Conservation (phyloP, 2,113 vertebrate species). For the Anguilla rostrata region DNA sequence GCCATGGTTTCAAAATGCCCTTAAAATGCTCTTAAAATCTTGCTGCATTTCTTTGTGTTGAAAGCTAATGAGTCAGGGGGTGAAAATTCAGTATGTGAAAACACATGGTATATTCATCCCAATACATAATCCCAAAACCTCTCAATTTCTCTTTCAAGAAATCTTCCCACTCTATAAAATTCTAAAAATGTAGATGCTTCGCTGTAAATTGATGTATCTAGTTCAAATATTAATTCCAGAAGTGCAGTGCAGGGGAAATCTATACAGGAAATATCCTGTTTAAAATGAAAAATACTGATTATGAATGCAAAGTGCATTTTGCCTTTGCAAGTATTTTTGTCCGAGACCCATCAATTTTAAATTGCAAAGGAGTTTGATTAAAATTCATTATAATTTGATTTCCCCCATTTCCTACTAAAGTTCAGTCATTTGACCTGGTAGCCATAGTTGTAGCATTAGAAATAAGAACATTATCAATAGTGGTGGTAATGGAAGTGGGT, state of each 20-base stretch:
- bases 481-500: not conserved
- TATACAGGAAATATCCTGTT: constrained; percentile 38
- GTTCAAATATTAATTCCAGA: constrained; percentile 39
- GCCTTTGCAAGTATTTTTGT: no score
- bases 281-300: constrained; percentile 31
- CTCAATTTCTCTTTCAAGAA: not conserved
- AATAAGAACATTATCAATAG: not conserved
- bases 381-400: not conserved
- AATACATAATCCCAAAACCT: not conserved
- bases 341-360: not conserved
- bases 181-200: constrained; percentile 11
- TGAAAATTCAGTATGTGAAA: not conserved
- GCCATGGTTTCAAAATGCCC: no score
- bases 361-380: not conserved
- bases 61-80: not conserved
- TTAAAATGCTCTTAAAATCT: no score
- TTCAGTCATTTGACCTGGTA: not conserved
- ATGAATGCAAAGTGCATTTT: constrained; percentile 27
- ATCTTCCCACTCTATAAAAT: not conserved
- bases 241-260: constrained; percentile 31
- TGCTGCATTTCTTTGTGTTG: not conserved
- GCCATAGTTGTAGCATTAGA: not conserved
- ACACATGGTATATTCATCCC: not conserved
- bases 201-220: constrained; percentile 30
- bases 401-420: not conserved